These are phyloP conservation scores for Trinectes maculatus DNA, from an alignment of 2,113 vertebrate species.

Conservation along the genomic window DNA sequence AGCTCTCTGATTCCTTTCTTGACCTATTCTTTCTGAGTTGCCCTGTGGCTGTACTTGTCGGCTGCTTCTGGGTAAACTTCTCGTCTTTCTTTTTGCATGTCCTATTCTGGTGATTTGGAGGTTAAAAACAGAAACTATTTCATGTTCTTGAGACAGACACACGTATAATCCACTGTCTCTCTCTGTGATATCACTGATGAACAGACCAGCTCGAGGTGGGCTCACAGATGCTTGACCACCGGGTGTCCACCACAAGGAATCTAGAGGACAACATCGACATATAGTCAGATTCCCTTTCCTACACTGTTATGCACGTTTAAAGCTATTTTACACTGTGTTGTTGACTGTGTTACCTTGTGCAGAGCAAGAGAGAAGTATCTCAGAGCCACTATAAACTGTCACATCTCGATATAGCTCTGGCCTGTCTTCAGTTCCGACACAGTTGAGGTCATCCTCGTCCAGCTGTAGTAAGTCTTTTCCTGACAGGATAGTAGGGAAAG, in stretches of 20 bases:
- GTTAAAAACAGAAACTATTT: conserved; percentile 70
- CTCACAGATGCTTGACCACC: conserved; percentile 58
- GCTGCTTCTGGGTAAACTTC: conserved; percentile 47
- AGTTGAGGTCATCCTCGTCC: conserved; percentile 75
- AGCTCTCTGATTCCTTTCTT: not conserved
- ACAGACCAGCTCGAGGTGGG: conserved; percentile 64
- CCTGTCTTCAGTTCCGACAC: conserved; percentile 36
- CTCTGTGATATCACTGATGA: conserved; percentile 60
- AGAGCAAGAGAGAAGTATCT: conserved; percentile 74
- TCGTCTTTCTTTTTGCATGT: conserved; percentile 43
- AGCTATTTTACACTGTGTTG: not conserved
- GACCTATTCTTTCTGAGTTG: not conserved
- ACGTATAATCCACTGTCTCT: conserved; percentile 70
- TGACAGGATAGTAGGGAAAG: conserved; percentile 52
- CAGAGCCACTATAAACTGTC: conserved; percentile 66
- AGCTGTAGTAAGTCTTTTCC: conserved; percentile 74
- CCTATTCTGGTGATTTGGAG: conserved; percentile 64
- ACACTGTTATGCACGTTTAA: not conserved
- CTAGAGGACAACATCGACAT: conserved; percentile 39
- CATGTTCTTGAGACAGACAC: conserved; percentile 65
- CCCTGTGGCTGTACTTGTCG: conserved; percentile 17
- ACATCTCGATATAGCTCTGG: conserved; percentile 64
- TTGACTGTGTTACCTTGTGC: conserved; percentile 66
- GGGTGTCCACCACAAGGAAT: conserved; percentile 79
- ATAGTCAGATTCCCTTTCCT: not conserved